Evolutionary conservation across 2,113 vertebrate species (phyloP), one percentile per base, ranked within the genome.

Genomic region (Vulpes vulpes): DNA sequence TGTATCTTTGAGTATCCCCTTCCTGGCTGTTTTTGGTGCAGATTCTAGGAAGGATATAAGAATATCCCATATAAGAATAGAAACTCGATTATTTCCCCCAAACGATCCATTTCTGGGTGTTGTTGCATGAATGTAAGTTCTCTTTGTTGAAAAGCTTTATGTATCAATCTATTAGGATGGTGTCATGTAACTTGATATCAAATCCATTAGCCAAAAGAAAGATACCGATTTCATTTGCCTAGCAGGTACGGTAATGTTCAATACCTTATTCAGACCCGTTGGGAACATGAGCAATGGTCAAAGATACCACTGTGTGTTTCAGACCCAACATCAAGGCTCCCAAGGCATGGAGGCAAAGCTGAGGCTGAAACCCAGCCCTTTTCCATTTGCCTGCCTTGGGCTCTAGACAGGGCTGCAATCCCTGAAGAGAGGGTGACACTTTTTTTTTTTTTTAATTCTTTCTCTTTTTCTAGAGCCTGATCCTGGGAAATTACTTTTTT

Each of bases 401-500:
- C 4, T 14, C 32, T 9, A 78, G 5, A 19, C 19, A 74, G 43
- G 22, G 8, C n/a, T 9, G 14, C 16, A 64, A 30, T n/a, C 5
- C 19, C 17, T 20, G 27, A 5, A 79, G 49, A 62, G 76, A 82
- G 59, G 23, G 14, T 43, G 35, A 23, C 19, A 16, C 12, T 55
- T 57, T 35, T 35, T 35, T 35, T 35, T 35, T 35, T 35, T 35
- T 35, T 35, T 35, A 35, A 35, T 35, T 49, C 35, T 67, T 57
- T 79, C 38, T 94, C 32, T 81, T 89, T 81, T 59, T 89, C 76
- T 94, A 51, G 43, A 62, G 64, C 12, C 55, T 49, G 64, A 81
- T 53, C 59, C 74, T 89, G 38, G 74, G 30, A 94, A 62, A 81
- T 94, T 71, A 69, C 76, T 92, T 91, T 82, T 53, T 80, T 80